phyloP scores from a whole-genome alignment of 2,888 invertebrate species.

The Anoncus sp. region DNA sequence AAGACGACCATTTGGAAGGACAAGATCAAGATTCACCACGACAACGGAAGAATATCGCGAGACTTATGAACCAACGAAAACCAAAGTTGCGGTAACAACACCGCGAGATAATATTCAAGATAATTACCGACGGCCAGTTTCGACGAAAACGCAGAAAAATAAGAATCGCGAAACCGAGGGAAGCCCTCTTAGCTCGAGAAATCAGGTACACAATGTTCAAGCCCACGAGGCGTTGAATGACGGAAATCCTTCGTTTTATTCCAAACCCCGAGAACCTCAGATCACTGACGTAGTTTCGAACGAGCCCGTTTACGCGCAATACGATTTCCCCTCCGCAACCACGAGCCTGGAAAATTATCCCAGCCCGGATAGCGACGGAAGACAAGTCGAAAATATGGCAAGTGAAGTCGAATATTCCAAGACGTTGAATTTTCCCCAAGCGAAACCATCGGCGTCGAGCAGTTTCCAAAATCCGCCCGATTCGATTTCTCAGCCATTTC shows the following conservation, averaged over 20 bases:
- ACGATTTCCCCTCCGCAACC: constrained; percentile 66
- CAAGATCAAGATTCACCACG: constrained; percentile 76
- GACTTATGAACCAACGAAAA: constrained; percentile 77
- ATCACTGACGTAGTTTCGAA: constrained; percentile 23
- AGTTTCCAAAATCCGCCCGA: constrained; percentile 34
- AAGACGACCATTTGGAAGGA: constrained; percentile 77
- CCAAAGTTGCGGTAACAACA: constrained; percentile 74
- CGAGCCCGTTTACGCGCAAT: constrained; percentile 59
- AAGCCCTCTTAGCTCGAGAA: constrained; percentile 49
- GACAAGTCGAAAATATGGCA: constrained; percentile 22
- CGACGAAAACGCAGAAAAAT: constrained; percentile 69
- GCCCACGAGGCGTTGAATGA: constrained; percentile 66
- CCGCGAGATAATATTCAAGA: constrained; percentile 67
- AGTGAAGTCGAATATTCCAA: constrained; percentile 67
- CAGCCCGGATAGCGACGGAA: constrained; percentile 14
- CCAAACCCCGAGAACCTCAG: constrained; percentile 43
- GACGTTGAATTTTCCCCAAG: constrained; percentile 67
- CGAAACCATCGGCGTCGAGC: neutral
- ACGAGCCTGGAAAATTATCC: constrained; percentile 69
- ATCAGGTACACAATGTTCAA: constrained; percentile 69
- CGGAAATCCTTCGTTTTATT: constrained; percentile 44
- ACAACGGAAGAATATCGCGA: constrained; percentile 80
- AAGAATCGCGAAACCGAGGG: constrained; percentile 68
- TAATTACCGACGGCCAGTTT: constrained; percentile 48
- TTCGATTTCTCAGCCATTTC: constrained; percentile 48